Evolutionary conservation across 1,140 invertebrate genomes (phyloP), one percentile per base, ranked within the genome.

Genomic region (Acyrthosiphon pisum): DNA sequence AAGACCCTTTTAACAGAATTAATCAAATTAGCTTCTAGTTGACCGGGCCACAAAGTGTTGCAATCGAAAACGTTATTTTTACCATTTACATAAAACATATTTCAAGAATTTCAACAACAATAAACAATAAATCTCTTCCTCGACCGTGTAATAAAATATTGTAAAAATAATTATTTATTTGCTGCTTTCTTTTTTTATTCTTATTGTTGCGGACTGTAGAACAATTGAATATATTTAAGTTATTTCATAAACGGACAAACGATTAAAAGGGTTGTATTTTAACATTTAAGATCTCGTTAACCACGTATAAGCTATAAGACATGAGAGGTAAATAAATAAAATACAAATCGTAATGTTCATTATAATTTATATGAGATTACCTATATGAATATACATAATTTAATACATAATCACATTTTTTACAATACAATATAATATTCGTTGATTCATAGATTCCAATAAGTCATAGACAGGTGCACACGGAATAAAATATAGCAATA

Each of bases 41-140:
- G n/a, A 89, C 26, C 53, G 87, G 87, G 20, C 30, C 87, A 89
- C n/a, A 89, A 53, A 89, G 48, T 89, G 87, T 89, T 89, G n/a
- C 87, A 89, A 89, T 89, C 48, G n/a, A 89, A 89, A 89, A 53
- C 87, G 87, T 89, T 89, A 88, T 89, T 89, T 84, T 89, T 48
- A 87, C 48, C 37, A 53, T 89, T 89, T 89, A 35, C 48, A 89
- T 89, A 89, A 89, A 89, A 89, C 87, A 89, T 89, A 89, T 89
- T 89, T 89, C 48, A 89, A 50, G 48, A 89, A 22, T 89, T 89
- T 53, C 87, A 35, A 89, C 86, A 89, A 53, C 87, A 37, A 53
- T 88, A 88, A 88, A 88, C 86, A 88, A 88, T 89, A 53, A 89
- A 53, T 89, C 87, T 89, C 1, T 89, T 53, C 7, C n/a, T 26